Conservation (phyloP, 2,888 invertebrate species). For the Ichneumon xanthorius region DNA sequence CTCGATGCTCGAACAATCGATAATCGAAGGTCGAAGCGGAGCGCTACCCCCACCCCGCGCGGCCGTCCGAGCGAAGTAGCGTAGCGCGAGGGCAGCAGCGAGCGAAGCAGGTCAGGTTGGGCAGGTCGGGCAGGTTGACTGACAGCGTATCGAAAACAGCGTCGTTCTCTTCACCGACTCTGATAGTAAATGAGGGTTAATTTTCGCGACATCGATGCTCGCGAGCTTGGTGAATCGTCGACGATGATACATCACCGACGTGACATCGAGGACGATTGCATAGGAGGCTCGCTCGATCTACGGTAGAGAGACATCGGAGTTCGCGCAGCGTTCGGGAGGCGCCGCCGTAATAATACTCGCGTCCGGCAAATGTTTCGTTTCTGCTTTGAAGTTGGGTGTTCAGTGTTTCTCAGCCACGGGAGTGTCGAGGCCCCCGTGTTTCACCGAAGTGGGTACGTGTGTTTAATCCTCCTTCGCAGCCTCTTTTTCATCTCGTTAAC, state of each 20-base stretch:
- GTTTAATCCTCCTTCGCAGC: slow-evolving; percentile 2
- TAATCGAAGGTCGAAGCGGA: not conserved
- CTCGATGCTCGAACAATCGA: not conserved
- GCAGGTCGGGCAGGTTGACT: slow-evolving; percentile 72
- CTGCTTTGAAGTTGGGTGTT: slow-evolving; percentile 70
- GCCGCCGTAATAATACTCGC: slow-evolving; percentile 54
- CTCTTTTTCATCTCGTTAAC: not conserved
- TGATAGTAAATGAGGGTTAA: slow-evolving; percentile 76
- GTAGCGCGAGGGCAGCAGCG: slow-evolving; percentile 63
- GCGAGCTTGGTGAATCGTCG: slow-evolving; percentile 42
- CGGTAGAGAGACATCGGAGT: slow-evolving; percentile 29
- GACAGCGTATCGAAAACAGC: slow-evolving; percentile 74
- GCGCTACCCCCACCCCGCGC: slow-evolving; percentile 28
- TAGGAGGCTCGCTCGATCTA: slow-evolving; percentile 60
- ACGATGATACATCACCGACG: slow-evolving; percentile 43
- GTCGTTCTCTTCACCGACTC: slow-evolving; percentile 53
- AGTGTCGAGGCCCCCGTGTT: slow-evolving; percentile 70
- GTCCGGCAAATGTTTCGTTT: slow-evolving; percentile 78
- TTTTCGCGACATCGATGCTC: slow-evolving; percentile 61
- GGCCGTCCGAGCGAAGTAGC: slow-evolving; percentile 60
- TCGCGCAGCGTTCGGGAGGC: slow-evolving; percentile 15
- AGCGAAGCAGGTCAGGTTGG: slow-evolving; percentile 79
- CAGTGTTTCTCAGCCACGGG: slow-evolving; percentile 80
- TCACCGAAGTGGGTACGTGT: slow-evolving; percentile 40
- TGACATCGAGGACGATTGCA: slow-evolving; percentile 40